phyloP scores from a whole-genome alignment of 2,888 invertebrate genomes.

The Erebia aethiops region DNA sequence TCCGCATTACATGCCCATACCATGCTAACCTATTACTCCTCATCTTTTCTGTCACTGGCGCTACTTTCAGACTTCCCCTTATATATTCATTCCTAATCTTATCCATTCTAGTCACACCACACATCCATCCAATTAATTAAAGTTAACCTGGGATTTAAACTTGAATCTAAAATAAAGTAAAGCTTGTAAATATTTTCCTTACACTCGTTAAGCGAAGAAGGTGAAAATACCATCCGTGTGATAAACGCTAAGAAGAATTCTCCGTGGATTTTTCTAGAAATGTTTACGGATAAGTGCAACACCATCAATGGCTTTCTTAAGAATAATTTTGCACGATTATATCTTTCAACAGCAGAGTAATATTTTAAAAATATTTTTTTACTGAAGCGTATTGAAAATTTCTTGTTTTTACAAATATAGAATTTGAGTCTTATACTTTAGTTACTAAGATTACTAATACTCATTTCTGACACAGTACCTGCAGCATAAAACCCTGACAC shows the following conservation, averaged over 20 bases:
- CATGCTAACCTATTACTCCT: too few species aligned
- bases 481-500: neutral
- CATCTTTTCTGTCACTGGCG: too few species aligned
- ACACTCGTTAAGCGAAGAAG: neutral
- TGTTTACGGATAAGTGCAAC: conserved; percentile 23
- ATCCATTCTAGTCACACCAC: too few species aligned
- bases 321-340: conserved; percentile 8
- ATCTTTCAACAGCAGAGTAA: neutral
- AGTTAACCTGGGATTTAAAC: neutral
- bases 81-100: too few species aligned
- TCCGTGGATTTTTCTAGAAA: conserved; percentile 22
- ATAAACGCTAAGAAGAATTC: conserved; percentile 9
- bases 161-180: neutral
- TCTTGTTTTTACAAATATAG: too few species aligned
- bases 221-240: neutral
- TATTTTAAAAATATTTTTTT: neutral
- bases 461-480: too few species aligned
- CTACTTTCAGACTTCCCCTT: too few species aligned
- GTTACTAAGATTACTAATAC: too few species aligned
- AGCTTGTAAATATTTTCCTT: neutral
- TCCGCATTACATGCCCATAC: too few species aligned
- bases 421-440: too few species aligned
- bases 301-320: conserved; percentile 5
- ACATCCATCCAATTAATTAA: too few species aligned
- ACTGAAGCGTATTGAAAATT: too few species aligned